A percentile compares a stretch with the other conserved stretches of the same genome.
Evolutionary conservation across 2,113 vertebrate genomes (phyloP).

Genomic region (Pterophyllum scalare): DNA sequence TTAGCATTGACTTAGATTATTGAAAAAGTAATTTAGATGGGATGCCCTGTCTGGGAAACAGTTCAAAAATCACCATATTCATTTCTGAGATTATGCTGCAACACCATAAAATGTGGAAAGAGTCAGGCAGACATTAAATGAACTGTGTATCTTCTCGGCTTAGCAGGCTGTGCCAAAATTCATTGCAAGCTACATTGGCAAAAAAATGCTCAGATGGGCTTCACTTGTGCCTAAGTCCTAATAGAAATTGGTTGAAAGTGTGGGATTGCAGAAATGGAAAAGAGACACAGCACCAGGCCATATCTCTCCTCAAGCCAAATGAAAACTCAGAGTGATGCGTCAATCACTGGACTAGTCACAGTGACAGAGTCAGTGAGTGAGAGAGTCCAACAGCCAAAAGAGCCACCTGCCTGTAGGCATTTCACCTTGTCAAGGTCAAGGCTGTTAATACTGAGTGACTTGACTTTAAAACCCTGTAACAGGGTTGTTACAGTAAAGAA

Average conservation of each 20-base stretch:
- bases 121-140: conserved; percentile 11
- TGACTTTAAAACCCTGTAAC: conserved; percentile 46
- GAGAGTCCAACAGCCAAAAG: conserved; percentile 54
- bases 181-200: conserved; percentile 15
- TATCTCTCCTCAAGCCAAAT: conserved; percentile 65
- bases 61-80: neutral
- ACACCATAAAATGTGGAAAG: conserved; percentile 1
- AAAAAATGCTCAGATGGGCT: conserved; percentile 28
- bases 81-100: conserved; percentile 22
- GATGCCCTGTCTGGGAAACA: neutral
- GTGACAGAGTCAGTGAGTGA: conserved; percentile 55
- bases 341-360: conserved; percentile 57
- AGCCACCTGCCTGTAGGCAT: conserved; percentile 49
- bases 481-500: conserved; percentile 20
- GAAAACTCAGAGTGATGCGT: conserved; percentile 59
- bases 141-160: conserved; percentile 11
- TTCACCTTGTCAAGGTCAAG: conserved; percentile 69
- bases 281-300: conserved; percentile 28
- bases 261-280: conserved; percentile 57
- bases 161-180: conserved; percentile 22
- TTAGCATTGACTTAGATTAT: neutral
- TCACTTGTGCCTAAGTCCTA: conserved; percentile 44
- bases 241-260: conserved; percentile 53
- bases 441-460: conserved; percentile 49
- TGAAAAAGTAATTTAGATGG: conserved; percentile 5